These are phyloP conservation scores for Cephonodes hylas DNA, from an alignment of 2,888 invertebrate species.

Conservation along the genomic window DNA sequence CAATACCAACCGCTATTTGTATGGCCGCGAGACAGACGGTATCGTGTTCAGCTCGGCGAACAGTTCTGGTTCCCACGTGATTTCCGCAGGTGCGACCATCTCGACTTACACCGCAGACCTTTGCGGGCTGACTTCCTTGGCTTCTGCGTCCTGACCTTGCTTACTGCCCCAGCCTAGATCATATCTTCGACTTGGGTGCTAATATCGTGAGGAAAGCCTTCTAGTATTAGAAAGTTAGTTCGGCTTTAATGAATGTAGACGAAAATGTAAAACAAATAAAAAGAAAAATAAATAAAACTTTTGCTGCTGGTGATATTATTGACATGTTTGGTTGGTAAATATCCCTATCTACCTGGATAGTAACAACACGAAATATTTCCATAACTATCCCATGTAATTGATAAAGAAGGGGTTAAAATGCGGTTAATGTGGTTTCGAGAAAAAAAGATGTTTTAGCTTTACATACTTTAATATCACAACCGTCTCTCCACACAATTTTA, in stretches of 20 bases:
- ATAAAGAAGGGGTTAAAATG: no score
- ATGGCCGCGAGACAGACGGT: conserved; percentile 8
- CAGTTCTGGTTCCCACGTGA: conserved; percentile 40
- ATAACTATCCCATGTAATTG: no score
- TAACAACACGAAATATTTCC: no score
- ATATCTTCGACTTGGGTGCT: neutral
- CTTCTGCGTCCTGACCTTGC: conserved; percentile 17
- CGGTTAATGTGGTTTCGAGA: no score
- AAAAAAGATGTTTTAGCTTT: no score
- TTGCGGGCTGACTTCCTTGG: conserved; percentile 5
- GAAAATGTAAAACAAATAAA: neutral
- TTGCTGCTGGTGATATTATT: no score
- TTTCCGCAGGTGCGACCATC: conserved; percentile 43
- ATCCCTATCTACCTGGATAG: neutral
- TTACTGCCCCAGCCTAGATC: neutral
- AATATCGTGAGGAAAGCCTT: neutral
- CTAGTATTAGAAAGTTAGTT: neutral
- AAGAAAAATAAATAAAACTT: no score
- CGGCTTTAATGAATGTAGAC: no score
- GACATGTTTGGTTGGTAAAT: no score
- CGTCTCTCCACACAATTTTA: no score
- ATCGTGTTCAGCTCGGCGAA: conserved; percentile 37
- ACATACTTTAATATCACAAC: no score
- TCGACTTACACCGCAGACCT: conserved; percentile 42
- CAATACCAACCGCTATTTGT: neutral